Base-by-base conservation (phyloP, 2,113 vertebrate genomes). In the Polypterus senegalus region DNA sequence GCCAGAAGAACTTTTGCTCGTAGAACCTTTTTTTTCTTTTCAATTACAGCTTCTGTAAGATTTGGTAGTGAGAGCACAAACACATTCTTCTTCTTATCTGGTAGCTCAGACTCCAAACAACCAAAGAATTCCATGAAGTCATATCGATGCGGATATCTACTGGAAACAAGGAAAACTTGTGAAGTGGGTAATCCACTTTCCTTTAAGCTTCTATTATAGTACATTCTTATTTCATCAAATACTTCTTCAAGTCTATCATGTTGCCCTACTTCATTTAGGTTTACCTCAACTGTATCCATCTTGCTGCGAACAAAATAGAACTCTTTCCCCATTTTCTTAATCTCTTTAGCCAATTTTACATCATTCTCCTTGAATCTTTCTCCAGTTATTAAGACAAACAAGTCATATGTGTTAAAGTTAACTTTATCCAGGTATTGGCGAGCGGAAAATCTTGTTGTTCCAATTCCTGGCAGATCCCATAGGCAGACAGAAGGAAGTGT, bases 251-350 rank as follows among this genome's bases (percentile, higher is more conserved):
- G 74, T 4, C 62, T 66, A 63, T 71, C 61, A 55, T 57, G 0
- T 61, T 66, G 1, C 68, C 66, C 5, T 71, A 63, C 58, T 73
- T 71, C 6, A 1, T 69, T 49, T 59, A 65, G 1, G 67, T 56
- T 49, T 75, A 60, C 61, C 54, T 80, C 61, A 51, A 81, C 79
- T 10, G 67, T 66, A 1, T 80, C 80, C 53, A 80, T 74, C 65
- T 80, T 79, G 53, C 76, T 76, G 62, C 81, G 76, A 61, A 77
- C 76, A 1, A 83, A 80, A 60, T 81, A 81, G 67, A 81, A 79
- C 48, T 61, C 66, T 63, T 77, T 79, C 52, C 53, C 11, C 27
- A 61, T 52, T 7, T 45, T 53, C 8, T 63, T 45, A 6, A 67
- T 67, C 47, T 63, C 65, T 7, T 63, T 58, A 5, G 57, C 65